Conservation (phyloP, 2,888 invertebrate genomes). For the Ptilodon capucinus region DNA sequence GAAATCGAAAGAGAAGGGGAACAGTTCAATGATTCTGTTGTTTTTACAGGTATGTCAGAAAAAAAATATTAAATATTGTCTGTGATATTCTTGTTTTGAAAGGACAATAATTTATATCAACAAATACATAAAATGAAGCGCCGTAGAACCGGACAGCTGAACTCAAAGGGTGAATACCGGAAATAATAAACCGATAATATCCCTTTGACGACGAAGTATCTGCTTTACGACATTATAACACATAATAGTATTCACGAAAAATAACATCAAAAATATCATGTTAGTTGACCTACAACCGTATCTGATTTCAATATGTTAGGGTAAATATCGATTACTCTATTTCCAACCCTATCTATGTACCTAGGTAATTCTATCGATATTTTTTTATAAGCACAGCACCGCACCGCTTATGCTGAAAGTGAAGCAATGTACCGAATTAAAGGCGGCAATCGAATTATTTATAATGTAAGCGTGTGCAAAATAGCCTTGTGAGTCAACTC, state of each 20-base stretch:
- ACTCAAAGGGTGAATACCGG: slow-evolving; percentile 33
- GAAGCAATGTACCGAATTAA: too few relatives aligned
- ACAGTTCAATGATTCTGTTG: too few relatives aligned
- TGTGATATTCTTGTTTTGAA: slow-evolving; percentile 7
- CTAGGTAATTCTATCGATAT: too few relatives aligned
- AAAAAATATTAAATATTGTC: slow-evolving; percentile 3
- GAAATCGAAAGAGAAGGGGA: too few relatives aligned
- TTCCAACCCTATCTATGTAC: slow-evolving; percentile 11
- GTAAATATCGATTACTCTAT: slow-evolving; percentile 7
- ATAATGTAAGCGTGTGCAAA: too few relatives aligned
- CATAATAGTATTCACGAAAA: slow-evolving; percentile 29
- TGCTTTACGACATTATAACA: slow-evolving; percentile 31
- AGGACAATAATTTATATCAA: slow-evolving; percentile 14
- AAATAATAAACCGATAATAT: slow-evolving; percentile 37
- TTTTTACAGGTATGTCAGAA: too few relatives aligned
- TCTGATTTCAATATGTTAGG: slow-evolving; percentile 21
- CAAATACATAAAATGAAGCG: slow-evolving; percentile 26
- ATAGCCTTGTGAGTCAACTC: too few relatives aligned
- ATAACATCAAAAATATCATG: slow-evolving; percentile 32
- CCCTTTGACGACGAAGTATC: slow-evolving; percentile 33
- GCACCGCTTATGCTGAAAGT: too few relatives aligned
- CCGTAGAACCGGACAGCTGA: slow-evolving; percentile 15
- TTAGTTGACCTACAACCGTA: slow-evolving; percentile 30
- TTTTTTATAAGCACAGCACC: too few relatives aligned
- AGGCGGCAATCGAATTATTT: too few relatives aligned